Evolutionary conservation across 2,113 vertebrate species (phyloP).

Genomic region (Stomatorhinus ivindoensis): DNA sequence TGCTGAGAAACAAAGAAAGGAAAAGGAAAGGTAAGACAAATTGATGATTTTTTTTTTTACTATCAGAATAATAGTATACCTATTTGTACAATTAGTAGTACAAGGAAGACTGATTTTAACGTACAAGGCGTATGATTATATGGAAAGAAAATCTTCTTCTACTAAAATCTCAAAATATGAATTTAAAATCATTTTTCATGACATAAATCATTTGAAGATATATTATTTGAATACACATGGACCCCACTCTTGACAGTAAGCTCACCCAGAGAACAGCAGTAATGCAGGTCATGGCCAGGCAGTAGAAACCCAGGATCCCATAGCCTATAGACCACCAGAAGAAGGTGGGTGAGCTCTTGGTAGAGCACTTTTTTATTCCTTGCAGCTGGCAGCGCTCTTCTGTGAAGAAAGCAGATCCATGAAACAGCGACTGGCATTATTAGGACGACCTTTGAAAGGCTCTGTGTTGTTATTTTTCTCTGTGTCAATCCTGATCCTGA

Average conservation of each 20-base stretch:
- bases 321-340: background rate
- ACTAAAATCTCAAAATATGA: background rate
- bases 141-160: background rate
- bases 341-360: too few relatives aligned
- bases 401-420: background rate
- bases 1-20: constrained; percentile 20
- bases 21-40: background rate
- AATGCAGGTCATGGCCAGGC: constrained; percentile 17
- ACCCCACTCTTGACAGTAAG: background rate
- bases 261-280: constrained; percentile 24
- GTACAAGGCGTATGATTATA: background rate
- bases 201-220: background rate
- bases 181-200: background rate
- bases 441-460: background rate
- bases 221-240: background rate
- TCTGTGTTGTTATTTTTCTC: background rate
- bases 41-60: background rate
- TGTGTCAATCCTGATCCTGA: background rate
- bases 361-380: background rate
- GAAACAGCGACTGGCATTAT: background rate
- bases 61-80: background rate
- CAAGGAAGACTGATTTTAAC: background rate
- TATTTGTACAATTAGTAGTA: background rate
- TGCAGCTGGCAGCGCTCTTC: background rate
- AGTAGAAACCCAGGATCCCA: constrained; percentile 9